Conservation (phyloP, 2,113 vertebrate genomes). For the Coryphaenoides rupestris region DNA sequence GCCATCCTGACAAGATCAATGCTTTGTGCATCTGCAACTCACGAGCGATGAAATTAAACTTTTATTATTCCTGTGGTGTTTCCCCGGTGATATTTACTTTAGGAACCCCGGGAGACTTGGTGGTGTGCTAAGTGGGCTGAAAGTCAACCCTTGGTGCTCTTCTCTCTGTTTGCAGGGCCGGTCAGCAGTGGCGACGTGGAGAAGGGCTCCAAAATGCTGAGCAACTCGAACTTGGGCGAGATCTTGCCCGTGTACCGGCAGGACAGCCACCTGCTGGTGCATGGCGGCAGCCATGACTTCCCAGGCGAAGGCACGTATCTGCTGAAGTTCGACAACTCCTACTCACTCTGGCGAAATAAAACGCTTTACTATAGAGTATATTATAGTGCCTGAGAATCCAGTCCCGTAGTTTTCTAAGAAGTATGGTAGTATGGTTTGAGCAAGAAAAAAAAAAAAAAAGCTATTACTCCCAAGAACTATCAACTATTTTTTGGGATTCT, state of each 20-base stretch:
- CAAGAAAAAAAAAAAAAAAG: constrained; percentile 20
- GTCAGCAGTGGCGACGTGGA: constrained; percentile 87
- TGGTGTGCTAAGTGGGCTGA: constrained; percentile 16
- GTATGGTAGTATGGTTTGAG: constrained; percentile 46
- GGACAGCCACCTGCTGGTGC: constrained; percentile 89
- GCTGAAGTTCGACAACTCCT: constrained; percentile 97
- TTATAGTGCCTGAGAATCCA: constrained; percentile 78
- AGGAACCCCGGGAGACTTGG: not conserved
- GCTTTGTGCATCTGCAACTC: too few relatives aligned
- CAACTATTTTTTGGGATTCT: constrained; percentile 68
- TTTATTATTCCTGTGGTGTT: too few relatives aligned
- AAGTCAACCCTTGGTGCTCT: constrained; percentile 6
- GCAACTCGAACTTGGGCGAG: constrained; percentile 84
- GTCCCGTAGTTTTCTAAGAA: constrained; percentile 37
- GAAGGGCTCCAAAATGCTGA: constrained; percentile 81
- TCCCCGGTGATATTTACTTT: too few relatives aligned
- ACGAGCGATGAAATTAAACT: too few relatives aligned
- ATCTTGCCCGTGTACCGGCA: constrained; percentile 90
- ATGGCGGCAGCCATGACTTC: constrained; percentile 90
- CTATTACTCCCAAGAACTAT: constrained; percentile 44
- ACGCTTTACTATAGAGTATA: constrained; percentile 95
- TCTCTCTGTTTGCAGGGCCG: constrained; percentile 76
- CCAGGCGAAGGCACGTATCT: constrained; percentile 95
- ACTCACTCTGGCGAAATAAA: constrained; percentile 96
- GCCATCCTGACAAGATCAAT: too few relatives aligned